phyloP scores from a whole-genome alignment of 2,888 invertebrate genomes.

The Scaptomyza polygonia region DNA sequence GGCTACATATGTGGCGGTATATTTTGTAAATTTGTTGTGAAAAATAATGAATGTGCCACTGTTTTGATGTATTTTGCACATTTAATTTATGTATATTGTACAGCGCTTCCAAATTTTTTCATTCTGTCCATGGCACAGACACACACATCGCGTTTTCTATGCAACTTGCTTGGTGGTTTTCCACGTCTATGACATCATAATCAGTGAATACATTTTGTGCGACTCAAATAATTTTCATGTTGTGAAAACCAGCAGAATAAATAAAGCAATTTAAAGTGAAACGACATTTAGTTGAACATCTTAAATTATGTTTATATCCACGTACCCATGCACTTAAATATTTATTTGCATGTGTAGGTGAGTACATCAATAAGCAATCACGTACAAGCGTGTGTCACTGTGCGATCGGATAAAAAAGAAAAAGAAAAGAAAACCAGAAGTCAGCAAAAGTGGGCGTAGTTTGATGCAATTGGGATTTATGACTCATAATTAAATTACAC shows the following conservation, averaged over 20 bases:
- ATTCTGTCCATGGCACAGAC: slow-evolving; percentile 14
- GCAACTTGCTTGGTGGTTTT: slow-evolving; percentile 40
- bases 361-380: slow-evolving; percentile 53
- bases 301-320: slow-evolving; percentile 20
- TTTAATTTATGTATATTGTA: slow-evolving; percentile 9
- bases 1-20: slow-evolving; percentile 61
- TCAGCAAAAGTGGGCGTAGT: slow-evolving; percentile 58
- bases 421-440: slow-evolving; percentile 42
- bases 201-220: slow-evolving; percentile 59
- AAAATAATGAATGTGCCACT: slow-evolving; percentile 50
- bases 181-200: slow-evolving; percentile 72
- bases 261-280: slow-evolving; percentile 17
- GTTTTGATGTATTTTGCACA: slow-evolving; percentile 30
- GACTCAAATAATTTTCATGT: slow-evolving; percentile 46
- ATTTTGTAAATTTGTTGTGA: slow-evolving; percentile 62
- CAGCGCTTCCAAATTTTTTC: slow-evolving; percentile 11
- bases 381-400: slow-evolving; percentile 37
- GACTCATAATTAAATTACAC: slow-evolving; percentile 74
- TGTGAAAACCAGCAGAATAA: slow-evolving; percentile 45
- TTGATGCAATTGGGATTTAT: slow-evolving; percentile 71
- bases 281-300: slow-evolving; percentile 15
- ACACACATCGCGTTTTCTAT: slow-evolving; percentile 37
- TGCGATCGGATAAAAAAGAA: slow-evolving; percentile 63
- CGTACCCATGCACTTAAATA: slow-evolving; percentile 38
- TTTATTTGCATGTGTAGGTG: slow-evolving; percentile 46